Percentiles rank a stretch among this genome's conserved stretches.
These are phyloP conservation scores for Pelobates cultripes DNA, from an alignment of 2,797 vertebrate species.

Conservation along the genomic window DNA sequence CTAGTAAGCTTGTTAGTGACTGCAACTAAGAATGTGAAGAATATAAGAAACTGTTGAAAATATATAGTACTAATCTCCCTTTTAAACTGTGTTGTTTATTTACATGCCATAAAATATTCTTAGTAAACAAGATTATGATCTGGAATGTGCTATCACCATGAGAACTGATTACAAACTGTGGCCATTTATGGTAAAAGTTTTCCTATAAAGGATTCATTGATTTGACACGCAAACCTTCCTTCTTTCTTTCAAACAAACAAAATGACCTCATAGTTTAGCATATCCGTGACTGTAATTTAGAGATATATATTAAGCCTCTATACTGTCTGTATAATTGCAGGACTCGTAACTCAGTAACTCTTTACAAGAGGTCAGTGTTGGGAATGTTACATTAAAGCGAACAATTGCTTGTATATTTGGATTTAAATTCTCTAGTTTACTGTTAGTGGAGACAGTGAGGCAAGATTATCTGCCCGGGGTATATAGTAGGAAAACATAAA, in stretches of 20 bases:
- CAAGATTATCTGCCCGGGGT: slow-evolving; percentile 17
- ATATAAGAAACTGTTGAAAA: background rate
- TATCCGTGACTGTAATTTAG: background rate
- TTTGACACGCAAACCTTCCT: background rate
- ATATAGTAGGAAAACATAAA: slow-evolving; percentile 13
- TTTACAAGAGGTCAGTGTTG: background rate
- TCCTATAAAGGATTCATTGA: slow-evolving; percentile 2
- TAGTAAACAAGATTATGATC: background rate
- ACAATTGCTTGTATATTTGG: slow-evolving; percentile 8
- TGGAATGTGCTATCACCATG: background rate
- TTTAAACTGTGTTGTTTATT: background rate
- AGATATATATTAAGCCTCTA: background rate
- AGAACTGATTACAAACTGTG: slow-evolving; percentile 3
- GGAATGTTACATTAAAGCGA: background rate
- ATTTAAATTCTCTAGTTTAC: slow-evolving; percentile 18
- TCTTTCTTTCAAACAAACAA: background rate
- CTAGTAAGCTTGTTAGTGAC: no score
- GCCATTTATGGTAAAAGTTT: background rate
- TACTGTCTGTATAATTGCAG: background rate
- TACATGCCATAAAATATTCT: background rate
- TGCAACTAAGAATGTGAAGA: no score
- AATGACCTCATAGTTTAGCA: slow-evolving; percentile 8
- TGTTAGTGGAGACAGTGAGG: slow-evolving; percentile 10
- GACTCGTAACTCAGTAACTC: background rate
- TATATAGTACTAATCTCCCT: background rate